These are phyloP conservation scores for Ginglymostoma cirratum DNA, from an alignment of 2,113 vertebrate species.

Conservation along the genomic window DNA sequence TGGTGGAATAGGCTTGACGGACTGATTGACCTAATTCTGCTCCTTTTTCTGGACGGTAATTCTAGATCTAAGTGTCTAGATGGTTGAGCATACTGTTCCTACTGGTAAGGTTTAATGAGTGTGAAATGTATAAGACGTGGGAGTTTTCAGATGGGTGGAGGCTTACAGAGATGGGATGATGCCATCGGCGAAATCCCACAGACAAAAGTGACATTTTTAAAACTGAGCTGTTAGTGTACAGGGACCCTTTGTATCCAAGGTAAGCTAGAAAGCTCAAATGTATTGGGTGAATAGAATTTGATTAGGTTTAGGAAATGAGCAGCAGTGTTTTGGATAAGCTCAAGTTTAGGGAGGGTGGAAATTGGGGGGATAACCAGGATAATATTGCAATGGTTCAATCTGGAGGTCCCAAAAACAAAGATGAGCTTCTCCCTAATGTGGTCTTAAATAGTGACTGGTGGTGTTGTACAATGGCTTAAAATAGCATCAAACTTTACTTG, in stretches of 20 bases:
- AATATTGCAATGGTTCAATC: not conserved
- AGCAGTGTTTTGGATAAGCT: too few relatives aligned
- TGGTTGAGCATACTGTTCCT: too few relatives aligned
- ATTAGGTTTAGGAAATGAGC: too few relatives aligned
- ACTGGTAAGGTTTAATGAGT: not conserved
- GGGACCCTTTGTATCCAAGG: too few relatives aligned
- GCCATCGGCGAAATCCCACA: not conserved
- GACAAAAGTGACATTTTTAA: not conserved
- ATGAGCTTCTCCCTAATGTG: not conserved
- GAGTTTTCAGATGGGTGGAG: not conserved
- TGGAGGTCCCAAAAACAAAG: not conserved
- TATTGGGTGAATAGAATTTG: too few relatives aligned
- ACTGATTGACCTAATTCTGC: too few relatives aligned
- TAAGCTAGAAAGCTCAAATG: too few relatives aligned
- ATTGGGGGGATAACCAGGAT: not conserved
- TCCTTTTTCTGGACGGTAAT: not conserved
- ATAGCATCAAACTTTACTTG: not conserved
- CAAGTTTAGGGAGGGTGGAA: not conserved
- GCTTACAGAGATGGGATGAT: not conserved
- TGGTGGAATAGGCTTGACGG: too few relatives aligned
- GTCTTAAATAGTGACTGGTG: not conserved
- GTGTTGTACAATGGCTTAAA: not conserved
- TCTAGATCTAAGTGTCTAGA: too few relatives aligned
- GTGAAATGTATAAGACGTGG: not conserved
- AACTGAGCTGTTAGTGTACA: not conserved